Base-by-base conservation (phyloP, 1,140 invertebrate species). In the Muscidifurax raptorellus region DNA sequence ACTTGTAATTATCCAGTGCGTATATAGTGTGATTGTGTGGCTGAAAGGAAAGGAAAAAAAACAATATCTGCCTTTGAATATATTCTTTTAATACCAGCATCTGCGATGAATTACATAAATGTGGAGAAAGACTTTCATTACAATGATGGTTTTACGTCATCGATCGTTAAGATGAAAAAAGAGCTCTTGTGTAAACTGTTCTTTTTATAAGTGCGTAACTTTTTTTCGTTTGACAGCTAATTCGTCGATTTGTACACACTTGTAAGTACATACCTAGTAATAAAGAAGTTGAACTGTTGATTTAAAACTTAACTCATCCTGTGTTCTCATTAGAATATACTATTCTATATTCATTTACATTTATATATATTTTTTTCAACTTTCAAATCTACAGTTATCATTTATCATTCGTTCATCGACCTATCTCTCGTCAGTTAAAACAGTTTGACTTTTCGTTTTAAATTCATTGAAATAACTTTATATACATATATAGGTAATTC, bases 231-330 rank as follows among this genome's bases (percentile, higher is more conserved):
- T 30, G 27, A 69, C 25, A 69, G 28, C 66, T 28, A 69, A 69
- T 69, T 30, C 28, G 28, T 69, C 28, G 66, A 69, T 69, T 69
- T 69, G 66, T 69, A 69, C 66, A 30, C 66, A 27, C 66, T 69
- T 69, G 27, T 69, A 69, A 69, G 66, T 69, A 69, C 66, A 69
- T 69, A 59, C 6, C 3, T 59, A 69, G 25, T 69, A 69, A 69
- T 69, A 69, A 69, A 69, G 52, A 69, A 69, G 66, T 69, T 69
- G 25, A 69, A 69, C 28, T 69, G 66, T 69, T 69, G 64, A 66
- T 66, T 66, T 66, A 27, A 66, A 69, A 28, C 27, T 59, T n/a
- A n/a, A 59, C 18, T n/a, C 22, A 59, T 59, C 52, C n/a, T 22
- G 4, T 59, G 15, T 59, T 59, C 22, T 52, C 52, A 47, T 47